Base-by-base conservation (phyloP, 64 coral and sea anemone species). In the Orbicella faveolata region DNA sequence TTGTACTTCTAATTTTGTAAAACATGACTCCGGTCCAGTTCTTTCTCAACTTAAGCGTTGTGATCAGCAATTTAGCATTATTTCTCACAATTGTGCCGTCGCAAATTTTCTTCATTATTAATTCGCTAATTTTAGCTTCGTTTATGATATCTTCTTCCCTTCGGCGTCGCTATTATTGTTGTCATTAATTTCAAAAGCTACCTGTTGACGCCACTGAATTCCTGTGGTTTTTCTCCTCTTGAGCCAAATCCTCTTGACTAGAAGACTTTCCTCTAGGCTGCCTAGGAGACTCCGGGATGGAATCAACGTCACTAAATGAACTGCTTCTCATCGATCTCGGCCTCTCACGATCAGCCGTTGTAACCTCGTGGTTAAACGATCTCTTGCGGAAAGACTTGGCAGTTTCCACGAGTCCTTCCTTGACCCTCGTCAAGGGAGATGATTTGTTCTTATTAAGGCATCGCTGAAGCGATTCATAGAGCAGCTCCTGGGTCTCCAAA, bases 371-470 rank as follows among this genome's bases (percentile, higher is more conserved):
- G 25, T 14, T 10, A 4, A 15, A 5, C 15, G 88, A 81, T 55
- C 68, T 81, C 66, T 81, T 82, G 10, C 88, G 44, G 23, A 90
- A 90, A 20, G 88, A 90, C 77, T 90, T 90, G 1, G 88, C 88
- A 18, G 88, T 90, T 74, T 80, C 88, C 25, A 91, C 74, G n/a
- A 90, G 65, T 15, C 90, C 90, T 69, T 91, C 90, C 73, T 85
- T 91, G 34, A 91, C 69, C n/a, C 81, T 84, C 0, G 81, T 77
- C 21, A 91, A 62, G 21, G 80, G 25, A 4, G 90, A 91, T 11
- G 33, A 18, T 76, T 91, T 91, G 26, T 62, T 52, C 36, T 86
- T 91, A 19, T 90, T 65, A 36, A 91, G 37, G 69, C 81, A 91
- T 26, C 35, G 19, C 48, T 63, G 85, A n/a, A 91, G 20, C 0